Evolutionary conservation across 2,888 invertebrate genomes (phyloP), one percentile per base, ranked within the genome.

Genomic region (Gymnocheta viridis): DNA sequence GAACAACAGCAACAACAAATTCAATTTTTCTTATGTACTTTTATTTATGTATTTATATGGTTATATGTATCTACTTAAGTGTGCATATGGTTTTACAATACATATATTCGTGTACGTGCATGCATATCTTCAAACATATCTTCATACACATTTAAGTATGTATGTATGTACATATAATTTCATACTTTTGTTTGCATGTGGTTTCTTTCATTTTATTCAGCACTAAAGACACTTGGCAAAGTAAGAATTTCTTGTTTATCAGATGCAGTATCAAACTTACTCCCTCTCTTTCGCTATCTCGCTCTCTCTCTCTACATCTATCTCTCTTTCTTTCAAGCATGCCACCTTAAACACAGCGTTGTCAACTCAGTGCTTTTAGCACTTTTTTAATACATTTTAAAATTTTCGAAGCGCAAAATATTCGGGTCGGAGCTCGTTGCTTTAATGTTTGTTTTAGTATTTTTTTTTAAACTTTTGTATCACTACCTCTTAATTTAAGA

Each of bases 201-300:
- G 27, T 32, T 49, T 47, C 24, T 73, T 56, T 47, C 54, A 54
- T 54, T 66, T 70, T 67, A 62, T 69, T 51, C 44, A 56, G 49
- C 64, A 74, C 51, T 76, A 70, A 79, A 78, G 69, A 47, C 73
- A 67, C 44, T 66, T 77, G 56, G 60, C 72, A 82, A 51, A 38
- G 12, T 41, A 54, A 38, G 58, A 66, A 82, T 66, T 72, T 82
- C 66, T 66, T 73, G 66, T 66, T 83, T 76, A 74, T 80, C 74
- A 79, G 69, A 78, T 76, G 69, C 54, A 62, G 47, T 62, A 60
- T 60, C 66, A 47, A 73, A 64, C 47, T 66, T 2, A 54, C 29
- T 67, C 14, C 17, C 9, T 38, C 12, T 60, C 17, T 51, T 62
- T n/a, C n/a, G n/a, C n/a, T n/a, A 5, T 24, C 14, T 22, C 32